Evolutionary conservation across 2,113 vertebrate genomes (phyloP), one percentile per base, ranked within the genome.

Genomic region (Tringa solitaria): DNA sequence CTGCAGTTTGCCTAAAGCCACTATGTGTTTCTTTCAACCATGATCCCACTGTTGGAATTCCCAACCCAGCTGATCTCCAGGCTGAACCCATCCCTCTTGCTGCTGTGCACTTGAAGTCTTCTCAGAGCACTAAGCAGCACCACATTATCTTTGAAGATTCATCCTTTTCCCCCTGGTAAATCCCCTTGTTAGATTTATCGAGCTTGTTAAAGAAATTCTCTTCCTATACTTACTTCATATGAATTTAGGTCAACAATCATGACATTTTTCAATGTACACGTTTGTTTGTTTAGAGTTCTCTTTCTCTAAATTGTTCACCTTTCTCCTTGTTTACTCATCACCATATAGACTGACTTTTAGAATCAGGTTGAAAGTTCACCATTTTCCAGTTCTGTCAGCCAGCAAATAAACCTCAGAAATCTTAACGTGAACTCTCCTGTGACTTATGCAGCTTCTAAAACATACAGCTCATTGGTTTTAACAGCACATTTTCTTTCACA

Each of bases 401-500:
- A 92, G 82, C 50, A 93, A 95, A 95, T 60, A 81, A 87, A 33
- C 43, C 41, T 84, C 11, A 4, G 76, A 84, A 89, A 79, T 69
- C 76, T 72, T 87, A 88, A 72, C n/a, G 73, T 72, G 53, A 87
- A 54, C 57, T 76, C 85, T 81, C 90, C 53, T 82, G 65, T 73
- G 89, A 92, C 60, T 43, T 48, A 87, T 84, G 33, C 80, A 79
- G 17, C 61, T 82, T 76, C 77, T 78, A 75, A 95, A 89, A 53
- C 23, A 72, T 37, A 82, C 57, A 92, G 88, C 87, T 87, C 90
- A 92, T 35, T 95, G 92, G 45, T 48, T 93, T 84, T 79, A 89
- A 72, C 75, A 88, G 10, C 39, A 72, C 45, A 61, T 95, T 95
- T 90, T 78, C 53, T 75, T 93, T 96, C 86, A 91, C 89, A 93